Evolutionary conservation across 2,888 invertebrate species (phyloP).

Genomic region (Muschampia plurimacula): DNA sequence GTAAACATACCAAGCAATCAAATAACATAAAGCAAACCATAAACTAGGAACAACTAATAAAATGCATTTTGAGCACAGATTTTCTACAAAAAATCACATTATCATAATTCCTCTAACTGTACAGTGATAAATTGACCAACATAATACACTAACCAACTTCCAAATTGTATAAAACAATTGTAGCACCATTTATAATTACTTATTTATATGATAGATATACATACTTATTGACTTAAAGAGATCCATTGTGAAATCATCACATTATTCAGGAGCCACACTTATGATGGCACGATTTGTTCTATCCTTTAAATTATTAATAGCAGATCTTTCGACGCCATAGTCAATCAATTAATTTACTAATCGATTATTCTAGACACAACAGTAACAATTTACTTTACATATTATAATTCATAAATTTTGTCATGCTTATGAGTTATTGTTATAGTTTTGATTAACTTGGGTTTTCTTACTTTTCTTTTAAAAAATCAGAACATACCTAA

Average conservation of each 20-base stretch:
- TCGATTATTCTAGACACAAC: constrained; percentile 11
- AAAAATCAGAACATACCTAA: not conserved
- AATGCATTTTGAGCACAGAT: constrained; percentile 37
- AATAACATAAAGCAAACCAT: constrained; percentile 23
- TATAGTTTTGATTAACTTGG: not conserved
- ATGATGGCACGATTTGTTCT: constrained; percentile 30
- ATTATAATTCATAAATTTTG: not conserved
- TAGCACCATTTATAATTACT: constrained; percentile 52
- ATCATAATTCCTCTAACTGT: constrained; percentile 19
- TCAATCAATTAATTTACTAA: constrained; percentile 9
- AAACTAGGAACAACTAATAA: constrained; percentile 29
- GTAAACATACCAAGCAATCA: constrained; percentile 30
- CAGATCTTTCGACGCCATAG: constrained; percentile 17
- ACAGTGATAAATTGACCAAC: constrained; percentile 35
- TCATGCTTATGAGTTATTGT: not conserved
- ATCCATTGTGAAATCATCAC: constrained; percentile 41
- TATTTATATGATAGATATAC: constrained; percentile 36
- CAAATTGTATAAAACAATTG: constrained; percentile 43
- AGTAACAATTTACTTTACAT: constrained; percentile 15
- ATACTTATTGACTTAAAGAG: constrained; percentile 48
- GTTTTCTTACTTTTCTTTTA: not conserved
- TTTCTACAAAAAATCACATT: constrained; percentile 30
- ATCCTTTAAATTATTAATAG: constrained; percentile 16
- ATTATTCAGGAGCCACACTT: constrained; percentile 29
- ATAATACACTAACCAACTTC: constrained; percentile 38